Percentiles rank a stretch among this genome's conserved stretches.
Conservation (phyloP, 2,797 vertebrate species). For the Enteromius fasciolatus region DNA sequence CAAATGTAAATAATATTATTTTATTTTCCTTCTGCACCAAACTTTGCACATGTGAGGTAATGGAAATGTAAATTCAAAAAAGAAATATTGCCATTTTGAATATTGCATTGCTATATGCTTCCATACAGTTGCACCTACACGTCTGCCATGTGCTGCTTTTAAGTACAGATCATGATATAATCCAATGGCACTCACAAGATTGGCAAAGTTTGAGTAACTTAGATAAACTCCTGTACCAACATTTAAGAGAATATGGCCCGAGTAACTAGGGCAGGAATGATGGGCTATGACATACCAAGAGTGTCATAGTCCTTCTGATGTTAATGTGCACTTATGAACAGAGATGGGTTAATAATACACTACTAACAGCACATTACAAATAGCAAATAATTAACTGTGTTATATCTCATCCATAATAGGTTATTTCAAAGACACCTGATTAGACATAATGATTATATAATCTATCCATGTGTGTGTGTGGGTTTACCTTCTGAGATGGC, state of each 20-base stretch:
- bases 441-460: constrained; percentile 1
- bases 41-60: no score
- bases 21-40: no score
- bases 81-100: no score
- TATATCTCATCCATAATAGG: neutral
- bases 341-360: constrained; percentile 35
- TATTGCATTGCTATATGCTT: no score
- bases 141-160: neutral
- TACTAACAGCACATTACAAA: constrained; percentile 15
- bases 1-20: no score
- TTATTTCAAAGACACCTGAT: constrained; percentile 10
- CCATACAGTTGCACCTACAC: neutral
- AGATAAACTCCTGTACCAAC: neutral
- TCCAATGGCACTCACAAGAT: neutral
- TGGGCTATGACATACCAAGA: constrained; percentile 2
- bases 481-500: constrained; percentile 88
- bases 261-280: constrained; percentile 3
- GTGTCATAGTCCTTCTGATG: neutral
- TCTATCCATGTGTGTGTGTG: no score
- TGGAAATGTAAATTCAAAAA: no score
- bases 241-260: neutral
- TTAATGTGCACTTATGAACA: constrained; percentile 14
- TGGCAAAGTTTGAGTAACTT: neutral
- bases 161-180: neutral
- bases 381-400: constrained; percentile 13